Evolutionary conservation across 2,888 invertebrate genomes (phyloP).

Genomic region (Microdon myrmicae): DNA sequence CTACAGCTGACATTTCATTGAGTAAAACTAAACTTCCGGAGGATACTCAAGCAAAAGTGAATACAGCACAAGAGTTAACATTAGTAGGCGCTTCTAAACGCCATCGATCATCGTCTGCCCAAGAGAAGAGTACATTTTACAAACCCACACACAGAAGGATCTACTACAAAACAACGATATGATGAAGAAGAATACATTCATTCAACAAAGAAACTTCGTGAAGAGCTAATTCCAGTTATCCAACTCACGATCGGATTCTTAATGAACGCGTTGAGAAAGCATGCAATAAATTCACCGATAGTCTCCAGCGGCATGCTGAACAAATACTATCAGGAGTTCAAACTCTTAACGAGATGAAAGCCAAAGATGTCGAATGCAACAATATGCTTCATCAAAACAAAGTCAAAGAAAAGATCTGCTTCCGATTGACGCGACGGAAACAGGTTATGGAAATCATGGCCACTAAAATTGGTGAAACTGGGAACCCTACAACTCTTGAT

Average conservation of each 20-base stretch:
- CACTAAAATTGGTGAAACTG: constrained; percentile 55
- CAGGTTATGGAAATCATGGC: constrained; percentile 69
- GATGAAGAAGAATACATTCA: constrained; percentile 47
- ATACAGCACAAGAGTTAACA: constrained; percentile 13
- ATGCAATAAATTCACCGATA: constrained; percentile 72
- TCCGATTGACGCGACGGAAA: constrained; percentile 76
- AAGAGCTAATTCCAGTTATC: constrained; percentile 70
- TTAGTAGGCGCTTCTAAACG: constrained; percentile 22
- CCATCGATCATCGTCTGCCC: constrained; percentile 31
- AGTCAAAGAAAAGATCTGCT: constrained; percentile 83
- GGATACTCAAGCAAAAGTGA: constrained; percentile 26
- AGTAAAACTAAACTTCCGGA: too few relatives aligned
- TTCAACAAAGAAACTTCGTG: constrained; percentile 67
- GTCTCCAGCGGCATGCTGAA: constrained; percentile 73
- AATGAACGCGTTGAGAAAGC: constrained; percentile 74
- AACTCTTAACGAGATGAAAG: constrained; percentile 77
- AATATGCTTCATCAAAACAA: constrained; percentile 83
- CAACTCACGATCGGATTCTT: constrained; percentile 72
- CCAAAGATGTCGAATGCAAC: constrained; percentile 89
- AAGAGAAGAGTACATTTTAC: constrained; percentile 7
- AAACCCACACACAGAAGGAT: constrained; percentile 9
- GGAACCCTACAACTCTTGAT: constrained; percentile 49
- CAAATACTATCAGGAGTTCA: constrained; percentile 75
- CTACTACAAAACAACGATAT: constrained; percentile 7
- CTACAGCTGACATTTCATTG: constrained; percentile 1